Base-by-base conservation (phyloP, 2,888 invertebrate species). In the Synanthedon vespiformis region DNA sequence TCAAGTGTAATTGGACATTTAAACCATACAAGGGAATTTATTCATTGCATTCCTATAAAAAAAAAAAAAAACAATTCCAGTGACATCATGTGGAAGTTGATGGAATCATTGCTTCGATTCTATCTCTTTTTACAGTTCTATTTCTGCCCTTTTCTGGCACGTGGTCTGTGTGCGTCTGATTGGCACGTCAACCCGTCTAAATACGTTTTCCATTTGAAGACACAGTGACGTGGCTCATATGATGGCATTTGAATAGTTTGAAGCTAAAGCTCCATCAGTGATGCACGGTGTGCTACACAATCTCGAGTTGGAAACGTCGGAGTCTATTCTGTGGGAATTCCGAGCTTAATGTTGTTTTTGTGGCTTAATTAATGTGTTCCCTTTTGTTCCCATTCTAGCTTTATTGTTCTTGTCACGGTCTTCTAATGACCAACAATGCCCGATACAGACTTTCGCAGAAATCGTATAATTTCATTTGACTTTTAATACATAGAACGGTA, bases 141-240 rank as follows among this genome's bases (percentile, higher is more conserved):
- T 60, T 52, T 51, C 58, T 64, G 58, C 68, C 65, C 64, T 61
- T 70, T 61, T 72, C 67, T 59, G 53, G 59, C 58, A 54, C 41
- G 57, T 64, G 62, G 66, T 44, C 61, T 61, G 56, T 56, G 63
- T 60, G 62, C 64, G 64, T 68, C 62, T 71, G 74, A 77, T 77
- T 75, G 72, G 74, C 65, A 67, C 73, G 67, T 74, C 72, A 76
- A 74, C 72, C 70, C 71, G 70, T 63, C 68, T 65, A 65, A 51
- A 49, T 40, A 52, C 34, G 48, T 40, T 56, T 56, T 61, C 58
- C 58, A 58, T 58, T 61, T 52, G 54, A 55, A 59, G 56, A 51
- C 61, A 59, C 58, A 54, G 54, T 54, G 44, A 44, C 14, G 13
- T 44, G 4, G 44, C 14, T 13, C 13, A 13, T 14, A 13, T 5